A percentile compares a stretch with the other conserved stretches of the same genome.
These are phyloP conservation scores for Proctacanthus coquilletti DNA, from an alignment of 1,140 invertebrate species.

Conservation along the genomic window DNA sequence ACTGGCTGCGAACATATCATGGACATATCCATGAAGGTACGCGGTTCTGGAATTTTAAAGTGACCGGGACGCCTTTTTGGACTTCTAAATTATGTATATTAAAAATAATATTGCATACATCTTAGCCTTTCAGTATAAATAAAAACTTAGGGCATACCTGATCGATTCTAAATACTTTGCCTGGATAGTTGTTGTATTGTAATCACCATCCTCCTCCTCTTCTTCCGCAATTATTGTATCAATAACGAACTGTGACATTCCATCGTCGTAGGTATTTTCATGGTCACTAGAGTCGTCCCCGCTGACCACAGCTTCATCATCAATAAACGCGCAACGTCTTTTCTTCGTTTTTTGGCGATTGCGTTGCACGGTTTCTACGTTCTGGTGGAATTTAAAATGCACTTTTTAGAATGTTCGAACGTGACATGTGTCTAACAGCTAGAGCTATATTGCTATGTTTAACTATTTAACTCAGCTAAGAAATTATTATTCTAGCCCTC, in stretches of 20 bases:
- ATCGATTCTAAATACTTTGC: constrained; percentile 41
- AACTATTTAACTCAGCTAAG: neutral
- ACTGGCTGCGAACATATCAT: constrained; percentile 20
- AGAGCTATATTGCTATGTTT: no score
- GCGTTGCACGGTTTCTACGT: constrained; percentile 3
- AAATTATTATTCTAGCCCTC: neutral
- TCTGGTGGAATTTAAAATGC: neutral
- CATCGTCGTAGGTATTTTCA: constrained; percentile 12
- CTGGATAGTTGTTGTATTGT: constrained; percentile 33
- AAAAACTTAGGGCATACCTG: constrained; percentile 24
- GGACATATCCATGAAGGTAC: constrained; percentile 14
- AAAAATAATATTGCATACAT: neutral
- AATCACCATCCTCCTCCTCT: constrained; percentile 24
- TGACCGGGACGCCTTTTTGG: constrained; percentile 15
- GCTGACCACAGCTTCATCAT: constrained; percentile 39
- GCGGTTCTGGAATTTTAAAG: constrained; percentile 21
- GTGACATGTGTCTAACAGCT: neutral
- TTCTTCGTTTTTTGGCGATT: constrained; percentile 9
- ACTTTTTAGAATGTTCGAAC: neutral
- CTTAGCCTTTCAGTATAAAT: neutral
- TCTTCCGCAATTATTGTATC: constrained; percentile 29
- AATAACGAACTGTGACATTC: constrained; percentile 14
- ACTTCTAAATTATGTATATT: constrained; percentile 11
- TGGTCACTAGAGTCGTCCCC: constrained; percentile 26
- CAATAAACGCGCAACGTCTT: constrained; percentile 33